Evolutionary conservation across 2,113 vertebrate genomes (phyloP), one percentile per base, ranked within the genome.

Genomic region (Heterochromis multidens): DNA sequence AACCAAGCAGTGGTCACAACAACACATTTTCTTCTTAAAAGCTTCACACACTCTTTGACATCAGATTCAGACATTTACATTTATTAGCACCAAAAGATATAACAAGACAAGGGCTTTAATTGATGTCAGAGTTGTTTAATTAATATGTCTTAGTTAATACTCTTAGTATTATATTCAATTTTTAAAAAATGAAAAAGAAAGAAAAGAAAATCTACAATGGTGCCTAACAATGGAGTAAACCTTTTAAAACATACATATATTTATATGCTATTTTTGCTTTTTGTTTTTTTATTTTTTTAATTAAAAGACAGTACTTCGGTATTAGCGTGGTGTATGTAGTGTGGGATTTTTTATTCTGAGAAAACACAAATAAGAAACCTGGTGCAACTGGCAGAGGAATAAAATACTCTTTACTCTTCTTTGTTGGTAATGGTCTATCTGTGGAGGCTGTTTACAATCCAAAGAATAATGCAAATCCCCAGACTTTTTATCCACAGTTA

Each of bases 241-340:
- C 1, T 43, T 67, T 67, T 67, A 46, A 27, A 4, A 46, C 2
- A 1, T 33, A 67, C 7, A 49, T 2, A 1, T 2, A 43, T 67
- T 17, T 3, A 19, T 19, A 46, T 46, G 14, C 43, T n/a, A n/a
- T n/a, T n/a, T n/a, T n/a, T n/a, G n/a, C n/a, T n/a, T n/a, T n/a
- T n/a, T n/a, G n/a, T n/a, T 16, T 1, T 5, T 65, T 25, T 65
- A 43, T 0, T 3, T 27, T 43, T 67, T 67, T 43, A 43, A n/a
- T n/a, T n/a, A n/a, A n/a, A 70, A 70, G 25, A 2, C 6, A 70
- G 23, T 17, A 70, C n/a, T 67, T 43, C 63, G 25, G 63, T 17
- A 70, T 25, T 27, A 27, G 14, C 25, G 0, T 27, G 14, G 4
- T 17, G 0, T 17, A 0, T 27, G 4, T 16, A 65, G n/a, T 65